Conservation (phyloP, 2,113 vertebrate species). For the Neomonachus schauinslandi region DNA sequence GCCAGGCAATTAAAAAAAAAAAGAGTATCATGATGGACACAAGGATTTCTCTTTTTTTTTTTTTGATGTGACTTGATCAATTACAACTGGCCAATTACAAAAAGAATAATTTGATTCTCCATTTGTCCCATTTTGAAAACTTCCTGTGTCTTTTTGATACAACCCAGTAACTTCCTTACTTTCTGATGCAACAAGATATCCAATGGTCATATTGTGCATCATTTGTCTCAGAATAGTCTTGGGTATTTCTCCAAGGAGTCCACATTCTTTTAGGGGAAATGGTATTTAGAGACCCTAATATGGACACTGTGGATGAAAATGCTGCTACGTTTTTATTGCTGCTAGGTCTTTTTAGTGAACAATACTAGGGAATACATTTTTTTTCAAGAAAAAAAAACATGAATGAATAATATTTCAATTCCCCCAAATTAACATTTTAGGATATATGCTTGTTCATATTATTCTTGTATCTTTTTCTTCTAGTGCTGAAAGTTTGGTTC, state of each 20-base stretch:
- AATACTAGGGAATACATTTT: not conserved
- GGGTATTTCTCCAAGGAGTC: not conserved
- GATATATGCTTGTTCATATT: not conserved
- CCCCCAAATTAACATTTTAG: not conserved
- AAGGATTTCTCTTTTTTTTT: slow-evolving; percentile 3
- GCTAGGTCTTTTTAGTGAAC: not conserved
- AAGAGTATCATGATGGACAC: not conserved
- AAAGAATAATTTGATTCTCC: not conserved
- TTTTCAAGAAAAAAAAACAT: not conserved
- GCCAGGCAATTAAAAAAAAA: not conserved
- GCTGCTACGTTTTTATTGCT: not conserved
- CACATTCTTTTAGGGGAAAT: not conserved
- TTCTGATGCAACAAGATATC: not conserved
- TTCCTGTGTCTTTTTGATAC: not conserved
- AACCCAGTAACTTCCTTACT: not conserved
- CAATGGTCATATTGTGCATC: not conserved
- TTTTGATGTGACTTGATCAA: not conserved
- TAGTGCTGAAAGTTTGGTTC: not conserved
- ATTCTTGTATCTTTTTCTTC: not conserved
- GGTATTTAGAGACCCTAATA: not conserved
- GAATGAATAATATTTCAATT: slow-evolving; percentile 12
- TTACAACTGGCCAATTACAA: not conserved
- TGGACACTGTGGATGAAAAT: not conserved
- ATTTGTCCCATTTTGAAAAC: not conserved
- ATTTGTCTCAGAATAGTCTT: not conserved